Evolutionary conservation across 2,888 invertebrate genomes (phyloP), one percentile per base, ranked within the genome.

Genomic region (Pammene fasciana): DNA sequence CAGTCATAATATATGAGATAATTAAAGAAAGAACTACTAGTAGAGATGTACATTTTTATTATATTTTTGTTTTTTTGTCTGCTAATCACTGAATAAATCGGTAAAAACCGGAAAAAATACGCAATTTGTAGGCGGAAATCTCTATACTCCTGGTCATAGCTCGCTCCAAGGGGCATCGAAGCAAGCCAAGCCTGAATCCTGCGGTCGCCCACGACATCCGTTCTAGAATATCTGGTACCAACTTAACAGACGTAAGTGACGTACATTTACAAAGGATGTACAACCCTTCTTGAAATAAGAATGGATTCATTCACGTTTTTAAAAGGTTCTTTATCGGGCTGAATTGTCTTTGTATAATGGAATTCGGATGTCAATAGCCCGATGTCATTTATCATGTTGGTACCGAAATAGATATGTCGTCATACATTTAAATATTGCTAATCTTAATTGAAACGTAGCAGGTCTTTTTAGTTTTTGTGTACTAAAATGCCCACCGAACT

Each of bases 161-260:
- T 16, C 45, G 9, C 61, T 61, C n/a, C 36, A 57, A 45, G 59
- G 64, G 72, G 56, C 67, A 36, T 45, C 16, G 64, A 43, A 71
- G 60, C 57, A 70, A 74, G 57, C 73, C 64, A 73, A 74, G 75
- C 77, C 72, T 74, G 72, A 76, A 74, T 77, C 77, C 77, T 72
- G 72, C 65, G 72, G 71, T 59, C 71, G 73, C 74, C 73, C 72
- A 74, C 74, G 71, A 73, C 71, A 62, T 70, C 70, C 70, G 65
- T n/a, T 54, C 46, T 14, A 34, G 48, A 68, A 54, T 54, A 34
- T 10, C 16, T 6, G 0, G 5, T 8, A n/a, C 8, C 8, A 55
- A 45, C n/a, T 6, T 43, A 60, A 46, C 9, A 3, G 59, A 26
- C 62, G 0, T 41, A 52, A 50, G 41, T 38, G 9, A 18, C 38